Base-by-base conservation (phyloP, 2,797 vertebrate species). In the Notolabrus celidotus region DNA sequence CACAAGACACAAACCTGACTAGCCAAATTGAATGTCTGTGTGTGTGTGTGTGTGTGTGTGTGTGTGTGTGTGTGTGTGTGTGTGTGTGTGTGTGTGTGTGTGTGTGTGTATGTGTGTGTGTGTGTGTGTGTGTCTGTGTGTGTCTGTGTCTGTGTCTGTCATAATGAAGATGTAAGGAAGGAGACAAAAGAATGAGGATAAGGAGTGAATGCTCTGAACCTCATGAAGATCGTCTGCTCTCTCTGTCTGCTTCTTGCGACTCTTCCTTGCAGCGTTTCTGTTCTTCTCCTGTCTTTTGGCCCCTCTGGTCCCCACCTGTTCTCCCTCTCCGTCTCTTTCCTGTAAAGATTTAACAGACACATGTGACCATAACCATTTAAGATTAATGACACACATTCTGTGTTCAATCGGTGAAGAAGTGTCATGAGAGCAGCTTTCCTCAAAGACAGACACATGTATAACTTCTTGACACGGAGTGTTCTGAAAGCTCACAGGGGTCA, bases 171-270 rank as follows among this genome's bases (percentile, higher is more conserved):
- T 23, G 5, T 14, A 7, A 47, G 10, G 10, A 33, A 59, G 34
- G n/a, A 17, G 41, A 15, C 19, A 7, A 57, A 29, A 33, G n/a
- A 9, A n/a, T 1, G 2, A 4, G 34, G 10, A 23, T 4, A n/a
- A 12, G 16, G 17, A 54, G 11, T 7, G 16, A 50, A n/a, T 0
- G 3, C 42, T 42, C 39, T 56, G 3, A 33, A 97, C 96, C 95
- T 95, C 90, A 38, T 97, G 96, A 42, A 97, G 92, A 3, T 88
- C 64, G 1, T 97, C 96, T 0, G 95, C 96, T 61, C 88, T 92
- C 71, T 96, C 85, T 0, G 94, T 97, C 61, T 96, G 95, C 39
- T 94, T 96, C 62, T 63, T 94, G 31, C 96, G 90, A 76, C 94
- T 96, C 77, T 92, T 95, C 70, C 94, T 91, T 5, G 96, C 95